Evolutionary conservation across 1,140 invertebrate genomes (phyloP).

Genomic region (Bombus picipes): DNA sequence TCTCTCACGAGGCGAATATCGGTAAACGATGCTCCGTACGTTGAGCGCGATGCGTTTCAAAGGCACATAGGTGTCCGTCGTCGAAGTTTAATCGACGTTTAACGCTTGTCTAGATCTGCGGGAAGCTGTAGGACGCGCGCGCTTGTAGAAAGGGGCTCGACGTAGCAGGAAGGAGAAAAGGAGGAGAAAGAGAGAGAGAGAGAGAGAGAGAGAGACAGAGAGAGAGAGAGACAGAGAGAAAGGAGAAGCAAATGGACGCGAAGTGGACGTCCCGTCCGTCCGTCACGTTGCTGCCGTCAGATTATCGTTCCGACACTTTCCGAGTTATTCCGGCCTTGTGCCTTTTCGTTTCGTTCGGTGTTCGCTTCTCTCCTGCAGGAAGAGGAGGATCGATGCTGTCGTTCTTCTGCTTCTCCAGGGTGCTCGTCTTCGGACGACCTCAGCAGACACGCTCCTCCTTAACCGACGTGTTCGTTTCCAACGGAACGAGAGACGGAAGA

Average conservation of each 20-base stretch:
- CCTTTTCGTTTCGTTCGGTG: slow-evolving; percentile 33
- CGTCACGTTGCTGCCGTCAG: slow-evolving; percentile 82
- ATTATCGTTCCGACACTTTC: slow-evolving; percentile 84
- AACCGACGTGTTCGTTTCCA: neutral
- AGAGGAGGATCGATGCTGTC: neutral
- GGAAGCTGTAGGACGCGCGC: slow-evolving; percentile 17
- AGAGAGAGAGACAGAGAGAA: slow-evolving; percentile 39
- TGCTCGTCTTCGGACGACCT: slow-evolving; percentile 48
- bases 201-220: slow-evolving; percentile 6
- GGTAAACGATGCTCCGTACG: neutral
- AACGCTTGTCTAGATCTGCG: slow-evolving; percentile 34
- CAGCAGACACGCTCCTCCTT: slow-evolving; percentile 14
- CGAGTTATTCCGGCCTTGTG: slow-evolving; percentile 81
- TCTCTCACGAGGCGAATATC: no score
- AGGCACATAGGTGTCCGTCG: neutral
- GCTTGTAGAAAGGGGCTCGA: slow-evolving; percentile 13
- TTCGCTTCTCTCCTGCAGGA: neutral
- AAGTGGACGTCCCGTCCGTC: slow-evolving; percentile 79
- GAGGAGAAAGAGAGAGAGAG: neutral
- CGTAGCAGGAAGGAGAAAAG: neutral
- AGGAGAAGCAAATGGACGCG: slow-evolving; percentile 68
- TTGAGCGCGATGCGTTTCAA: neutral
- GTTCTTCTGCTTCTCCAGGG: neutral
- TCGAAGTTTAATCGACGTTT: slow-evolving; percentile 35
- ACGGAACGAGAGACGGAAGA: slow-evolving; percentile 4